A percentile compares a stretch with the other conserved stretches of the same genome.
phyloP scores from a whole-genome alignment of 2,113 vertebrate species.

The Phoenicopterus ruber region DNA sequence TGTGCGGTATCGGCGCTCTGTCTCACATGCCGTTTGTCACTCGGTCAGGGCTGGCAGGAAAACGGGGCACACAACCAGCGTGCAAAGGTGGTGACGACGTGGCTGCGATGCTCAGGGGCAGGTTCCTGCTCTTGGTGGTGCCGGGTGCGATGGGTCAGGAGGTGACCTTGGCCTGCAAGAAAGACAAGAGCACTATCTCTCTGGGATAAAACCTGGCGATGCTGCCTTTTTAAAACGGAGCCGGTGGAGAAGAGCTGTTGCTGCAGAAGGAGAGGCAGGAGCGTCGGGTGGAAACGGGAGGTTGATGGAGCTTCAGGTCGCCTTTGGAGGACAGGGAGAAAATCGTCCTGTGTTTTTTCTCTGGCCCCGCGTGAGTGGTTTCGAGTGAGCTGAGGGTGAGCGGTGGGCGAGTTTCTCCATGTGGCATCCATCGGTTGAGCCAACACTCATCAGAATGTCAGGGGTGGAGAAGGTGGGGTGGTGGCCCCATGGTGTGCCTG shows the following conservation, averaged over 20 bases:
- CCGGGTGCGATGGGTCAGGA: not conserved
- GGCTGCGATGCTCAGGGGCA: not conserved
- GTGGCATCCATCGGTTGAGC: not conserved
- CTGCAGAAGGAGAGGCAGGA: not conserved
- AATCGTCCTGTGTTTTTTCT: not conserved
- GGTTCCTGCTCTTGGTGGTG: not conserved
- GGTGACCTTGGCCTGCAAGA: not conserved
- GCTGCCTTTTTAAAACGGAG: not conserved
- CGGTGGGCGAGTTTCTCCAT: not conserved
- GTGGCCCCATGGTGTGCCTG: not conserved
- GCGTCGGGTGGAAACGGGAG: not conserved
- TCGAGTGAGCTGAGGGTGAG: not conserved
- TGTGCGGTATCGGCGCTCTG: not conserved
- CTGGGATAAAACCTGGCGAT: not conserved
- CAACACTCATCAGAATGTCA: accelerated
- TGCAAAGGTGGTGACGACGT: accelerated
- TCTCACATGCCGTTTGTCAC: not conserved
- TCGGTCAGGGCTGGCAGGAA: not conserved
- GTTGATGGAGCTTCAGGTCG: not conserved
- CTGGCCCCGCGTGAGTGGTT: not conserved
- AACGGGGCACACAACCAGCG: not conserved
- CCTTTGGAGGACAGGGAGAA: not conserved
- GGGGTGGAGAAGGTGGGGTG: not conserved
- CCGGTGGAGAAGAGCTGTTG: not conserved
- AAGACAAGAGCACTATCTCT: not conserved